These are phyloP conservation scores for Corythoichthys haematopterus DNA, from an alignment of 2,113 vertebrate genomes.

Conservation along the genomic window DNA sequence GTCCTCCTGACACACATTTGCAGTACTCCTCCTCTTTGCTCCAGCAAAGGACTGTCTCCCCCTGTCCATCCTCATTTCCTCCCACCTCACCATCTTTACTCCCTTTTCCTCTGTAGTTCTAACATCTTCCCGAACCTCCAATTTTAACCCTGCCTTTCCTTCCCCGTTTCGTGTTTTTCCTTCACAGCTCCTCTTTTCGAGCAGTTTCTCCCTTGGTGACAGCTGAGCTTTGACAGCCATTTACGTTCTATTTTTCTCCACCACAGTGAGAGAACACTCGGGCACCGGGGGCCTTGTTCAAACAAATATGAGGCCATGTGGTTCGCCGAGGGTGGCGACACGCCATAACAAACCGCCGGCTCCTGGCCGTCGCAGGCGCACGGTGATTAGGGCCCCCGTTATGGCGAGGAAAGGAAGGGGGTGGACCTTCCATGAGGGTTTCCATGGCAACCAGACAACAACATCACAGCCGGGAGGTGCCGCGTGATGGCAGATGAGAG, in stretches of 20 bases:
- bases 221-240: conserved; percentile 57
- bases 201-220: conserved; percentile 33
- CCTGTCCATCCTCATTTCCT: neutral
- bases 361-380: conserved; percentile 49
- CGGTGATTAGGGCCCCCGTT: conserved; percentile 24
- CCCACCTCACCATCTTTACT: neutral
- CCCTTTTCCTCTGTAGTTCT: neutral
- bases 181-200: neutral
- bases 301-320: conserved; percentile 68
- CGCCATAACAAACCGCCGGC: conserved; percentile 67
- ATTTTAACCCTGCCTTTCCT: neutral
- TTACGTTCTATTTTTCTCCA: conserved; percentile 46
- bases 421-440: conserved; percentile 39
- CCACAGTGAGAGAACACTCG: conserved; percentile 41
- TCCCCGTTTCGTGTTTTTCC: neutral
- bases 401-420: conserved; percentile 3
- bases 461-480: conserved; percentile 36
- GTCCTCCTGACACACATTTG: conserved; percentile 58
- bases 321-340: conserved; percentile 61
- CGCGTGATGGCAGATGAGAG: conserved; percentile 54
- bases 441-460: conserved; percentile 56
- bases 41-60: neutral
- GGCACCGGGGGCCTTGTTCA: conserved; percentile 56
- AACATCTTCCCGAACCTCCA: neutral
- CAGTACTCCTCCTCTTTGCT: neutral